Evolutionary conservation across 1,140 invertebrate species (phyloP).

Genomic region (Drosophila kurseongensis): DNA sequence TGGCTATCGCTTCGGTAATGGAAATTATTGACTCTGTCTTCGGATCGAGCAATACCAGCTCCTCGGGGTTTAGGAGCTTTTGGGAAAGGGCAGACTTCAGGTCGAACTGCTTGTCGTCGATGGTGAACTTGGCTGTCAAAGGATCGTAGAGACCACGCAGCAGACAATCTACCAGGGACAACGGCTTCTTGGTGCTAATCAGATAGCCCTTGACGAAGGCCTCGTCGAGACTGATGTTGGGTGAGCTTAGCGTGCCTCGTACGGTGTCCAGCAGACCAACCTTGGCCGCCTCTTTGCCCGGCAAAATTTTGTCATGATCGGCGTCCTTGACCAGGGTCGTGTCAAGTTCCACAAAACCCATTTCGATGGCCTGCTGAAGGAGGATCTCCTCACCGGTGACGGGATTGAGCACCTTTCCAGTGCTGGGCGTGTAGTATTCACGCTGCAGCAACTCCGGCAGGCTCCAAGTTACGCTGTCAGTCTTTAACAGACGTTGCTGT

Average conservation of each 20-base stretch:
- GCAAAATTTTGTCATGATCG: constrained; percentile 88
- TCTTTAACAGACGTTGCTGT: constrained; percentile 88
- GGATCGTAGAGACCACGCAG: constrained; percentile 93
- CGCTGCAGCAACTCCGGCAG: constrained; percentile 91
- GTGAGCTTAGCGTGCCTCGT: constrained; percentile 88
- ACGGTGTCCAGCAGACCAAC: constrained; percentile 89
- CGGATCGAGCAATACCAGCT: constrained; percentile 93
- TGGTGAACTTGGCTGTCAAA: constrained; percentile 90
- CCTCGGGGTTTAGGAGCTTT: constrained; percentile 90
- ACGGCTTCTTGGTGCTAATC: constrained; percentile 90
- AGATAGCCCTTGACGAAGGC: constrained; percentile 92
- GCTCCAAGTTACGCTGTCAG: constrained; percentile 89
- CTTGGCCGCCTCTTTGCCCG: constrained; percentile 89
- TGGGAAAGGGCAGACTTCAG: constrained; percentile 92
- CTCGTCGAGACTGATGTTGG: constrained; percentile 90
- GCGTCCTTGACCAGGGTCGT: constrained; percentile 91
- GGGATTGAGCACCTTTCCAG: constrained; percentile 92
- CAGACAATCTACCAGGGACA: constrained; percentile 94
- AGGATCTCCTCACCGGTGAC: constrained; percentile 90
- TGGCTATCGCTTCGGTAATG: constrained; percentile 92
- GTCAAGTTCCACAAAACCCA: constrained; percentile 89
- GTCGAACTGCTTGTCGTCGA: constrained; percentile 90
- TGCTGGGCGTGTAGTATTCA: constrained; percentile 91
- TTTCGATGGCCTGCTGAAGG: constrained; percentile 89
- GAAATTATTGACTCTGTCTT: constrained; percentile 91